Evolutionary conservation across 2,797 vertebrate species (phyloP), one percentile per base, ranked within the genome.

Genomic region (Cossypha dichroa): DNA sequence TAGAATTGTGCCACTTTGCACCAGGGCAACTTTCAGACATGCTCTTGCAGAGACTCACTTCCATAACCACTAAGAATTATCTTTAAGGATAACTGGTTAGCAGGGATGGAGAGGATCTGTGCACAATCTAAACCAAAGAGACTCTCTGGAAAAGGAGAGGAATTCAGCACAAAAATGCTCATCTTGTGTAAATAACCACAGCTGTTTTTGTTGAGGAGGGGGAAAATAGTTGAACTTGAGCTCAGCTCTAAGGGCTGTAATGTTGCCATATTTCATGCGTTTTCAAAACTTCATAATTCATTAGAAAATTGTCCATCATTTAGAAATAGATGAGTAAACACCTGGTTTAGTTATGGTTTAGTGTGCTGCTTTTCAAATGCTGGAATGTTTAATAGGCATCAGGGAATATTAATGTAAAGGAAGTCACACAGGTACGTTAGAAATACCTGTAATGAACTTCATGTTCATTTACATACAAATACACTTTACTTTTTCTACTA

Each of bases 351-450:
- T 74, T 77, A 26, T 46, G 15, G 59, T 91, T 93, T 92, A 84
- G 14, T 85, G 70, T 62, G 34, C 36, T 85, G 17, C 29, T 75
- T 96, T 97, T 97, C 82, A 89, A 87, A 64, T 73, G 13, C 54
- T 22, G 38, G 40, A 85, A 55, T 4, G n/a, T 73, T 93, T 75
- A 92, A 38, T 51, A 94, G 55, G 19, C 36, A 29, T 63, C 41
- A 91, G 46, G 60, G 90, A 94, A 41, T 60, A 82, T 63, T 64
- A 85, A 45, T 10, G n/a, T 72, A 95, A 91, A 92, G 31, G 22
- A 90, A 94, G 15, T 23, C 21, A 28, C 75, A 26, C 34, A 64
- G 41, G 11, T 51, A 33, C n/a, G 26, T n/a, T 80, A 58, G 48
- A 75, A 94, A 54, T 22, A 26, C 15, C 22, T 56, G 22, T 9